Evolutionary conservation across 2,888 invertebrate genomes (phyloP).

Genomic region (Papilio protenor): DNA sequence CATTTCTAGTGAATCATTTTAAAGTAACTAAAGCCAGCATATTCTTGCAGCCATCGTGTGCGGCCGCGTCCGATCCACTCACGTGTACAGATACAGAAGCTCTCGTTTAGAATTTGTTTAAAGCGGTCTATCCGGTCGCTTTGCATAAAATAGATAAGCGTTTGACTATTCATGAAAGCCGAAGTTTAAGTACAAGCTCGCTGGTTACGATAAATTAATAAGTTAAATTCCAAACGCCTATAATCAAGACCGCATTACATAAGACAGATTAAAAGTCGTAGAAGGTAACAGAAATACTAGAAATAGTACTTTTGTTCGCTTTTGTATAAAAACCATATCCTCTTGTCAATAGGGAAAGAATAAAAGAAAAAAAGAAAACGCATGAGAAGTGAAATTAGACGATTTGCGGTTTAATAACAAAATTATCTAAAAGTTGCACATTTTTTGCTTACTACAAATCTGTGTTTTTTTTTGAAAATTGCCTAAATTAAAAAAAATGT

Average conservation of each 20-base stretch:
- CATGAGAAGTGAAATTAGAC: no score
- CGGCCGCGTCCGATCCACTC: constrained; percentile 50
- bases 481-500: no score
- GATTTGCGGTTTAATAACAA: no score
- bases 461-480: no score
- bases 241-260: neutral
- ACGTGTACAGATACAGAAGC: constrained; percentile 52
- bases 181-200: constrained; percentile 8
- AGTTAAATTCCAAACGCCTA: neutral
- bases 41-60: constrained; percentile 53
- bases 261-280: neutral
- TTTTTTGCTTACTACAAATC: no score
- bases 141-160: constrained; percentile 65
- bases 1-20: constrained; percentile 7
- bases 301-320: neutral
- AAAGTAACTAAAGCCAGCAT: constrained; percentile 32
- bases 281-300: neutral
- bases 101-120: constrained; percentile 53
- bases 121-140: constrained; percentile 55
- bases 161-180: constrained; percentile 49
- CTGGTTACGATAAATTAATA: constrained; percentile 2
- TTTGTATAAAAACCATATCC: neutral
- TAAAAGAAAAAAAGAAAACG: no score
- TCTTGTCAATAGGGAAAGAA: no score
- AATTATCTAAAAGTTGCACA: no score